Evolutionary conservation across 2,797 vertebrate species (phyloP), one percentile per base, ranked within the genome.

Genomic region (Lutjanus campechanus): DNA sequence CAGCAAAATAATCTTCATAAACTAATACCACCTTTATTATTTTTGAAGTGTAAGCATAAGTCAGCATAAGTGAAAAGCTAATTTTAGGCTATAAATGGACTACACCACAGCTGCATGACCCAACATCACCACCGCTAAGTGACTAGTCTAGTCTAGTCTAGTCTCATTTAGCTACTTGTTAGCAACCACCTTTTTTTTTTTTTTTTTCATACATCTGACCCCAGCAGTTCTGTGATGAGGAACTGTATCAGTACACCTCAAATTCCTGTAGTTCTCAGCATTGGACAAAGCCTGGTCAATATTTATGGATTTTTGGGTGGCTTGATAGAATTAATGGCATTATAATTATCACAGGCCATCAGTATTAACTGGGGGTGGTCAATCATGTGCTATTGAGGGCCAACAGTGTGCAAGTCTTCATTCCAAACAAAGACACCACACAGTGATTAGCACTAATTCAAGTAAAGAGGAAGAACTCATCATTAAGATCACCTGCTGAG

Each of bases 341-440:
- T 29, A 61, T 7, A 4, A 58, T 40, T 40, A 59, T 54, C 19
- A 54, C 49, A 55, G 36, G 20, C 16, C 20, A 43, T 41, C 53
- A 44, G n/a, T 36, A 61, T 68, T 41, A 29, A 63, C 22, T 8
- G 1, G 11, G 44, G 5, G 22, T 40, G 40, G 64, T n/a, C n/a
- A 11, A 53, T 7, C 19, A 13, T 69, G 49, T 15, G 59, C 11
- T 20, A 22, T 0, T 12, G 29, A 43, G 41, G 49, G 41, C 12
- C 49, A 62, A 22, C 25, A 51, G 44, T 67, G 43, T 49, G 60
- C 19, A 66, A 43, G 20, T 55, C 43, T 66, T 74, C 7, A 67
- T 59, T 74, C 5, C 75, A 67, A 71, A 71, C 17, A 65, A 56
- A 67, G 46, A 49, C 50, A 67, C 22, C 13, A 63, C 40, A 74